Conservation (phyloP, 2,113 vertebrate genomes). For the Neotragus pygmaeus region DNA sequence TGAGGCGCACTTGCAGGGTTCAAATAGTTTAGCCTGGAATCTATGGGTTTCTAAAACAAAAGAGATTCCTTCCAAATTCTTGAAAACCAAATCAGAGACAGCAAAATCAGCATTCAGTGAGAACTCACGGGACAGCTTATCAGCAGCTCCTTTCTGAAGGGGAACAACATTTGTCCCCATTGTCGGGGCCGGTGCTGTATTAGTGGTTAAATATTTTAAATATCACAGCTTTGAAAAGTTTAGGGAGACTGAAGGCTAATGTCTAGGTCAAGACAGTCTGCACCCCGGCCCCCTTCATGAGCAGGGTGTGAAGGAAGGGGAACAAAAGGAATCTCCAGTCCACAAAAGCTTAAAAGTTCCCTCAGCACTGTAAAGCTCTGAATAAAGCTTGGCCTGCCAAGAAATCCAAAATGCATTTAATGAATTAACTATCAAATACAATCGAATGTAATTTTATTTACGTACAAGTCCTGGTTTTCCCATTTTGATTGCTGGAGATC, state of each 20-base stretch:
- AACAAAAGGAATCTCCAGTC: not conserved
- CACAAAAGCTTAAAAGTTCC: not conserved
- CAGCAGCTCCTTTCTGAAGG: not conserved
- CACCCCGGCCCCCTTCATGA: not conserved
- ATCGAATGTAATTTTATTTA: not conserved
- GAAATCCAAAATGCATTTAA: not conserved
- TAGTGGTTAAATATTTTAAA: not conserved
- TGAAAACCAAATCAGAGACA: not conserved
- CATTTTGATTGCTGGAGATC: not conserved
- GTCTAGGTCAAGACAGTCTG: not conserved
- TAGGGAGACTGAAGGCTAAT: not conserved
- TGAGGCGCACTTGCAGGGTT: not conserved
- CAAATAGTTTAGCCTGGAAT: not conserved
- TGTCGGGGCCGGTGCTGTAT: rapidly evolving
- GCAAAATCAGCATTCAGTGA: not conserved
- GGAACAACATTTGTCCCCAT: not conserved
- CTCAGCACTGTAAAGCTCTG: not conserved
- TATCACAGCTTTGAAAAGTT: not conserved
- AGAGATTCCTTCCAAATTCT: not conserved
- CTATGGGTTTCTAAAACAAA: not conserved
- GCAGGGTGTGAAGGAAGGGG: not conserved
- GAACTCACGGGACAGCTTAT: not conserved
- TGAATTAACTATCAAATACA: not conserved
- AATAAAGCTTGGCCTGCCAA: not conserved
- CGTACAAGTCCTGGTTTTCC: not conserved